These are phyloP conservation scores for Nothura maculosa DNA, from an alignment of 2,797 vertebrate genomes.

Conservation along the genomic window DNA sequence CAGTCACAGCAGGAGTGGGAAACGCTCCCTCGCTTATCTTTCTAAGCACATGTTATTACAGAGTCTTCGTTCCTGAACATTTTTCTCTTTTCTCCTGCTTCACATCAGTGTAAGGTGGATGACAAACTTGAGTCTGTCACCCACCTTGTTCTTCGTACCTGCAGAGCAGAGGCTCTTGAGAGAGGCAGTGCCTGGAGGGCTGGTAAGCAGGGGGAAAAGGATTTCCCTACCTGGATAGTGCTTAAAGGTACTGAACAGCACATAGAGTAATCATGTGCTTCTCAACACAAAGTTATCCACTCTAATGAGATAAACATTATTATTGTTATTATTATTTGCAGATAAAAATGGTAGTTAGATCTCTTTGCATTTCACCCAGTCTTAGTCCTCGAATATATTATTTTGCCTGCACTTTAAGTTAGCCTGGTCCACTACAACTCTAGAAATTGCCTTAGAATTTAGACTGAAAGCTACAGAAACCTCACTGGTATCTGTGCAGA, in stretches of 20 bases:
- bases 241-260: not conserved
- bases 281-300: not conserved
- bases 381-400: not conserved
- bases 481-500: not conserved
- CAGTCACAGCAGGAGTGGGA: not conserved
- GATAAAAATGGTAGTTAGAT: not conserved
- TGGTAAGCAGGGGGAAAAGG: not conserved
- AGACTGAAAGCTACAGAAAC: not conserved
- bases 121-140: not conserved
- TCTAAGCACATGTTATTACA: not conserved
- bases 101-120: not conserved
- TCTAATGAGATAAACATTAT: fast-evolving
- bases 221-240: not conserved
- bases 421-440: not conserved
- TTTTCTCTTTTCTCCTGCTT: not conserved
- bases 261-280: fast-evolving
- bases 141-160: fast-evolving
- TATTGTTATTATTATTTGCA: not conserved
- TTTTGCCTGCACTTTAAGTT: not conserved
- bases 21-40: not conserved
- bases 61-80: not conserved
- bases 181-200: not conserved
- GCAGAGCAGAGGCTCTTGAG: not conserved
- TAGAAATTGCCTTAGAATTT: not conserved
- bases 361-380: not conserved